These are phyloP conservation scores for Drosophila suboccidentalis DNA, from an alignment of 2,888 invertebrate genomes.

Conservation along the genomic window DNA sequence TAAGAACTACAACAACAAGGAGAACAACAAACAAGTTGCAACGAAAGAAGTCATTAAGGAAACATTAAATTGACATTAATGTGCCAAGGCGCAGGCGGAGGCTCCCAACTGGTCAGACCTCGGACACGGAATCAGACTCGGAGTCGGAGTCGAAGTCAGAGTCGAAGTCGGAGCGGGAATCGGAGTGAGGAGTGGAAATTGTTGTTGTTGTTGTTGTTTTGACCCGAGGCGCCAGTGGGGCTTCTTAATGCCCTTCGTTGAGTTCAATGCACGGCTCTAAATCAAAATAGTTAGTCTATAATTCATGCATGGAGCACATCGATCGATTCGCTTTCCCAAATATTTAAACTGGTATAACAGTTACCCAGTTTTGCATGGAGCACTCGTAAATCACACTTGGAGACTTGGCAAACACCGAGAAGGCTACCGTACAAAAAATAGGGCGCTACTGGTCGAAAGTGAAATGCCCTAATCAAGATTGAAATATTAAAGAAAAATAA, in stretches of 20 bases:
- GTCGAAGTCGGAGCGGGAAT: not conserved
- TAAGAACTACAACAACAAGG: conserved; percentile 56
- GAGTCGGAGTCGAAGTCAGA: not conserved
- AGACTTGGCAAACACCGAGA: conserved; percentile 12
- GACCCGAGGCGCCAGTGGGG: conserved; percentile 24
- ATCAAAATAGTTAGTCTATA: conserved; percentile 69
- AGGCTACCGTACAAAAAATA: not conserved
- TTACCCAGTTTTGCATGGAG: conserved; percentile 69
- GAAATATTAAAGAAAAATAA: not conserved
- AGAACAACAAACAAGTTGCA: conserved; percentile 61
- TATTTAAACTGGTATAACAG: conserved; percentile 73
- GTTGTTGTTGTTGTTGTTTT: not conserved
- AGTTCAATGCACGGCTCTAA: conserved; percentile 64
- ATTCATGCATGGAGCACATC: conserved; percentile 59
- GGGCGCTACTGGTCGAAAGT: not conserved
- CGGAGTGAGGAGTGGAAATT: not conserved
- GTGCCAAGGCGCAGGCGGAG: conserved; percentile 39
- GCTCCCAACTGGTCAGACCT: conserved; percentile 35
- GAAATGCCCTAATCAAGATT: conserved; percentile 25
- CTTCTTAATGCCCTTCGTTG: conserved; percentile 21
- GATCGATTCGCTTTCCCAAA: conserved; percentile 72
- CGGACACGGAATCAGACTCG: not conserved
- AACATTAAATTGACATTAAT: conserved; percentile 84
- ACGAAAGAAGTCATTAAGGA: conserved; percentile 82
- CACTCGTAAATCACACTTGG: conserved; percentile 66